Evolutionary conservation across 2,888 invertebrate species (phyloP).

Genomic region (Stratiomys singularior): DNA sequence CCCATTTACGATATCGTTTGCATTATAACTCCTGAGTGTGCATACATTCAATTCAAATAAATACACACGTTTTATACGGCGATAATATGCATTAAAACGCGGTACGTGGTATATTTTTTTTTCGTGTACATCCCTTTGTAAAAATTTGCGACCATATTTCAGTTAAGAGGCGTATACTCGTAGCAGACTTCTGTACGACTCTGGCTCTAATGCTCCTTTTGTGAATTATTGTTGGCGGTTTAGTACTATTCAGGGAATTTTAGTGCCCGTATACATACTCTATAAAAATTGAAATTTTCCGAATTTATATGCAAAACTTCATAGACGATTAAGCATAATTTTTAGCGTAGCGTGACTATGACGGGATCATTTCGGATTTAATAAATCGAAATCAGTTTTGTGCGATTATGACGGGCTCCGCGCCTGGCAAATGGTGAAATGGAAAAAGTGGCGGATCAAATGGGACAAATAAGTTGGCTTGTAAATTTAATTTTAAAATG

Average conservation of each 20-base stretch:
- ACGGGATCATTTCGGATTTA: background rate
- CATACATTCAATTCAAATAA: slow-evolving; percentile 28
- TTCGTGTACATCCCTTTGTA: background rate
- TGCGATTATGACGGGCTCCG: too few relatives aligned
- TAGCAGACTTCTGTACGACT: background rate
- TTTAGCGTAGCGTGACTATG: slow-evolving; percentile 7
- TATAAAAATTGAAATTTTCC: slow-evolving; percentile 45
- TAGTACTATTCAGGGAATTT: slow-evolving; percentile 21
- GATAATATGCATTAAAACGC: slow-evolving; percentile 40
- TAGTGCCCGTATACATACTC: background rate
- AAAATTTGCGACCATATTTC: slow-evolving; percentile 30
- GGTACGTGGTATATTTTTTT: slow-evolving; percentile 2
- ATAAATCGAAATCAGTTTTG: too few relatives aligned
- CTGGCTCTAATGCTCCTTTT: slow-evolving; percentile 26
- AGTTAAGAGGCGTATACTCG: slow-evolving; percentile 24
- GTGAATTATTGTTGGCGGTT: slow-evolving; percentile 24
- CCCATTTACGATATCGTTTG: slow-evolving; percentile 9
- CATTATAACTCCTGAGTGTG: slow-evolving; percentile 15
- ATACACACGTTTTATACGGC: slow-evolving; percentile 17
- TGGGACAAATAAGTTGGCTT: too few relatives aligned
- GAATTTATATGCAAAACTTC: slow-evolving; percentile 51
- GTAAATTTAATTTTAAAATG: too few relatives aligned
- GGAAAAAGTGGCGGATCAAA: too few relatives aligned
- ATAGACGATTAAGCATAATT: slow-evolving; percentile 48
- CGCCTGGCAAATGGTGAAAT: too few relatives aligned